Base-by-base conservation (phyloP, 2,888 invertebrate genomes). In the Sminthurinus aureus region DNA sequence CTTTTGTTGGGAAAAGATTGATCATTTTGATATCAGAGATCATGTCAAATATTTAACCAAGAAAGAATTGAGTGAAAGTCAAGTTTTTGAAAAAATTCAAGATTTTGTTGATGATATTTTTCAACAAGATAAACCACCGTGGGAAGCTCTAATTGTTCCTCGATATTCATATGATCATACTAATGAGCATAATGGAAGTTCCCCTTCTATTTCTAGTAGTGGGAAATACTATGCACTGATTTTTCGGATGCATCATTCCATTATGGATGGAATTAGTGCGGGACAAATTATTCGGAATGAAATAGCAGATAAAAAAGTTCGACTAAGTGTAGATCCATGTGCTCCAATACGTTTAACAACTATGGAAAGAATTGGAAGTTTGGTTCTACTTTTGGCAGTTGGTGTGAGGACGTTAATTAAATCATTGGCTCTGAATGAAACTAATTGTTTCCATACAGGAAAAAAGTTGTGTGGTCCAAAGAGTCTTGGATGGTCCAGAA, bases 381-480 rank as follows among this genome's bases (percentile, higher is more conserved):
- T 86, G 71, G 50, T 84, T 18, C 84, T 85, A 69, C 80, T 87
- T 0, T 52, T 85, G 12, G n/a, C 85, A 13, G 83, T 85, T 76
- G 87, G 88, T 20, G 87, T 87, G 6, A 82, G 87, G 64, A 81
- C 85, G 15, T 82, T 86, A 64, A 84, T 88, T 67, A 86, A 83
- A 66, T 84, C 85, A 71, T 81, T 87, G n/a, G 79, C 85, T 58
- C 64, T 87, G 15, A 84, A 84, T n/a, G 88, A 88, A 78, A 82
- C 83, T 12, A 88, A 88, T 83, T 86, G 85, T 80, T 88, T 88
- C 81, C 88, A 88, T 83, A 77, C 82, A 26, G 87, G 87, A 15
- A 84, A 86, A 20, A 71, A 80, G 38, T 67, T 88, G 26, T 84
- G 79, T 0, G 88, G 88, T n/a, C 88, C 88, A 18, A 88, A 88